Evolutionary conservation across 2,888 invertebrate genomes (phyloP), one percentile per base, ranked within the genome.

Genomic region (Quadriops clusia): DNA sequence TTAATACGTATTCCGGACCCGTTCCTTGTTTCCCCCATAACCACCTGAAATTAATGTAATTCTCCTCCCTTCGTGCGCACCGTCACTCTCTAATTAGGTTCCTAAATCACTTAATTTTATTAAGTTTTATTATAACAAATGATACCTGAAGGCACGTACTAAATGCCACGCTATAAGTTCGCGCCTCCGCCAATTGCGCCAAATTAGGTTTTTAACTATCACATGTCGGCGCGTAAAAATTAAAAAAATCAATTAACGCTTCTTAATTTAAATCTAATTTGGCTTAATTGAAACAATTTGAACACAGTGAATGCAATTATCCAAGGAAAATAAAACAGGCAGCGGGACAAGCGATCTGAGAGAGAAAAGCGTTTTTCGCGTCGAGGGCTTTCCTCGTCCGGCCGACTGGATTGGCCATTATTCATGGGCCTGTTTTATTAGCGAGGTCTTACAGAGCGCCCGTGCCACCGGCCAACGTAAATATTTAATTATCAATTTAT

Each of bases 401-500:
- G 41, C 26, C 45, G 38, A 41, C 32, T 24, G 25, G 32, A 28
- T 29, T 28, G 34, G 36, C 38, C 38, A 47, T 42, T 47, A 49
- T 48, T 48, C 47, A 44, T 45, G 41, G 40, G 41, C 42, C 43
- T 41, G 49, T 45, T 49, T 47, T 46, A 48, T 50, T 47, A 46
- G 42, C 44, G 36, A 36, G 33, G 42, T 44, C 42, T 45, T 41
- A 44, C 42, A 45, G 42, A 40, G 40, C 44, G 40, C 45, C 45
- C 41, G 29, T 38, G 42, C 44, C 41, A 40, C 45, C 42, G 33
- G 38, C 38, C 39, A 32, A 36, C 35, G 42, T 51, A 46, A 49
- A 51, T 50, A 47, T 50, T 51, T 51, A 49, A 49, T 51, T 46
- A 47, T 47, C 50, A 50, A 51, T 51, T 50, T 47, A 45, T 50